Evolutionary conservation across 2,888 invertebrate genomes (phyloP), one percentile per base, ranked within the genome.

Genomic region (Platycheirus albimanus): DNA sequence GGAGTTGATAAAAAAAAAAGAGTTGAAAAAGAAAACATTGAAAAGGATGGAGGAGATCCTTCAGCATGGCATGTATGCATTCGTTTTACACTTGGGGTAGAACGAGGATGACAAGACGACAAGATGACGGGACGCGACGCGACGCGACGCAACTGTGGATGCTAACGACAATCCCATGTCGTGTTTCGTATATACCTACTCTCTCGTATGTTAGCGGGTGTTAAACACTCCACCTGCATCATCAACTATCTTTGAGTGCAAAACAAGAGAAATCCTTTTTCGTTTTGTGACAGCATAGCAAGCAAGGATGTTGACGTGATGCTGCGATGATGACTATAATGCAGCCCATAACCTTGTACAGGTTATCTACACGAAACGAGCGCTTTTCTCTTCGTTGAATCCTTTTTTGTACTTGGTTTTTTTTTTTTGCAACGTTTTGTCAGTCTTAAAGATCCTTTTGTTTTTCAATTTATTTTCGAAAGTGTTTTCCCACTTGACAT

Each of bases 401-500:
- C 13, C 56, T 36, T 38, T 11, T n/a, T n/a, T n/a, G 15, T 56
- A 13, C 19, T 15, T 7, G 28, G 4, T 19, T 47, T 38, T 17
- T 74, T 38, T 74, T 49, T 54, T 67, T 41, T 28, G 30, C 43
- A 36, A 13, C 56, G 15, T 58, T 77, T 51, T 54, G 28, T 72
- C 49, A 38, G 51, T 64, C 72, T 69, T 78, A 36, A 72, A 72
- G 67, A 78, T 69, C 56, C 72, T 78, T 83, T 78, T 83, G 78
- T 83, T 78, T 83, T 77, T 47, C 77, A 81, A 81, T 81, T 83
- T 72, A 72, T 74, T 78, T 72, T 72, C 54, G 72, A 78, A 83
- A 83, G 83, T 83, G 83, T 83, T 83, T 83, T 83, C 78, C 61
- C 78, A 83, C 78, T 83, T 52, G 83, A 77, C 72, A 78, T 17